Percentiles rank a stretch among this genome's conserved stretches.
phyloP scores from a whole-genome alignment of 2,113 vertebrate species.

The Saguinus midas region DNA sequence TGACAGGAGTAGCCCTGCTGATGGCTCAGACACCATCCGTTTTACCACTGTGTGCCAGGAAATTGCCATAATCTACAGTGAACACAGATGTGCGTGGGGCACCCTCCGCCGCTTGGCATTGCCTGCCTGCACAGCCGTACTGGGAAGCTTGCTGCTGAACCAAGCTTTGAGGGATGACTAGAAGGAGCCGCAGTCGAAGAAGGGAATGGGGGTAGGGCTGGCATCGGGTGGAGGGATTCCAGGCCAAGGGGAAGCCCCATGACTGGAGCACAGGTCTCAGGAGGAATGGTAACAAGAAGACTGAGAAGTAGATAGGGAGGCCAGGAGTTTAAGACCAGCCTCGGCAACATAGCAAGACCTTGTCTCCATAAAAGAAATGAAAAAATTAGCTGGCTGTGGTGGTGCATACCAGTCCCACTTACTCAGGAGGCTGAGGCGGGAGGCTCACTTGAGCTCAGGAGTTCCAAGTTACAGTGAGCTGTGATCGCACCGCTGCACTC shows the following conservation, averaged over 20 bases:
- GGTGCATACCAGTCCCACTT: no score
- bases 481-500: no score
- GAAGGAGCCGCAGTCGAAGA: not conserved
- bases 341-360: no score
- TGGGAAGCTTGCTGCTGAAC: not conserved
- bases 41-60: not conserved
- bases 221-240: not conserved
- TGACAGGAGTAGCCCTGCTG: not conserved
- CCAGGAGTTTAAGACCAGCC: no score
- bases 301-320: not conserved
- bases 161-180: not conserved
- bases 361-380: no score
- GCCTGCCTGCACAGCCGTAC: not conserved
- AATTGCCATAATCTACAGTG: not conserved
- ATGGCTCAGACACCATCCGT: not conserved
- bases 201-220: not conserved
- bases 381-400: no score
- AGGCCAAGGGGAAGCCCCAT: not conserved
- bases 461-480: no score
- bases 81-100: fast-evolving
- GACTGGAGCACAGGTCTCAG: not conserved
- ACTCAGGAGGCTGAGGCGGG: no score
- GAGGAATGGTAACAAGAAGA: not conserved
- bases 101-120: not conserved
- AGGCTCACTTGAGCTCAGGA: no score